Base-by-base conservation (phyloP, 2,113 vertebrate species). In the Nanorana parkeri region DNA sequence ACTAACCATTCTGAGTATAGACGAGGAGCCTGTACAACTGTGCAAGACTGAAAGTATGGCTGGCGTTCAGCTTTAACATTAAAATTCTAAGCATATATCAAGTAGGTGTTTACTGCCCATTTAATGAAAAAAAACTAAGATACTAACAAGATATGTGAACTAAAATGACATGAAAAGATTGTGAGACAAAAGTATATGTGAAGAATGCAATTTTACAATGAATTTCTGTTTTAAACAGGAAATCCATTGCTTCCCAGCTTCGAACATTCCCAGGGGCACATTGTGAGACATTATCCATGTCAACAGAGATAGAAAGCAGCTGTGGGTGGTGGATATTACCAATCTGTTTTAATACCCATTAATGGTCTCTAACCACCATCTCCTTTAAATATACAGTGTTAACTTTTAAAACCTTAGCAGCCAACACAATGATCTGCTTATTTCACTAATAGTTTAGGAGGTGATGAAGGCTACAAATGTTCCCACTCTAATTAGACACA, bases 171-270 rank as follows among this genome's bases (percentile, higher is more conserved):
- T 58, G 5, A 21, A 29, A 73, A 56, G 20, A 74, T 24, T 29
- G 28, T 36, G 55, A 23, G 61, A 75, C 29, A 60, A 41, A 75
- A 23, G 60, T 75, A 61, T 4, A 75, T 61, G 20, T 41, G 5
- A 60, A 75, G 28, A 61, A 75, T 74, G 24, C 52, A 56, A 56
- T 58, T 74, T 58, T 28, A 73, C 10, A 29, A 24, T 17, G 52
- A 41, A 74, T 74, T 60, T 52, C 71, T 74, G 71, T n/a, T 74
- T 29, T 23, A 36, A 58, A 75, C 72, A 75, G 72, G 28, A 75
- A 75, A 75, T 61, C 15, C 72, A 75, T 75, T 75, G 72, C 28
- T 41, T 75, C 72, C 55, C 72, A 75, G 28, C n/a, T 41, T 4
- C 29, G 23, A 41, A 75, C 28, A 41, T 75, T 75, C 72, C 72